Conservation (phyloP, 1,140 invertebrate species). For the Eumaeus atala region DNA sequence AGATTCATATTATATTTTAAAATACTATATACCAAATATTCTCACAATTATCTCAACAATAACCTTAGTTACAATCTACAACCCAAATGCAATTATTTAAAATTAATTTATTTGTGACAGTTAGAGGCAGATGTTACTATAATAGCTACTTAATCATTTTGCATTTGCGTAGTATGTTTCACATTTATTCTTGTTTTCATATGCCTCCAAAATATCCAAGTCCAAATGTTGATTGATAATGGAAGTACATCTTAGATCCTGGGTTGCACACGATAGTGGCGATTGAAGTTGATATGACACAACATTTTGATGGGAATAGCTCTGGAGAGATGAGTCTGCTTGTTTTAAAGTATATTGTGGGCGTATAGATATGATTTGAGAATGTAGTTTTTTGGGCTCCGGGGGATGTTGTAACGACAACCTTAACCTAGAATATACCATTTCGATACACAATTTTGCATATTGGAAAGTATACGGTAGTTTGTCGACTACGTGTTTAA, state of each 20-base stretch:
- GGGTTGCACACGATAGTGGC: conserved; percentile 29
- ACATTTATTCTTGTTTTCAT: conserved; percentile 41
- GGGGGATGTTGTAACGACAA: conserved; percentile 22
- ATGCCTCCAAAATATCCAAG: conserved; percentile 30
- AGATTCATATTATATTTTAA: too few species aligned
- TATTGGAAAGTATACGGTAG: conserved; percentile 46
- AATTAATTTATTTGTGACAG: too few species aligned
- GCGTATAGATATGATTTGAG: conserved; percentile 26
- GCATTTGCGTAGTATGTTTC: conserved; percentile 37
- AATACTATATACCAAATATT: too few species aligned
- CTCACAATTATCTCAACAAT: too few species aligned
- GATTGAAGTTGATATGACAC: conserved; percentile 31
- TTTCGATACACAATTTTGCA: conserved; percentile 31
- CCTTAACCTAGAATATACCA: conserved; percentile 31
- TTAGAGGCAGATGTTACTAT: too few species aligned
- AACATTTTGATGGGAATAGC: conserved; percentile 27
- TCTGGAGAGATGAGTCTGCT: background rate
- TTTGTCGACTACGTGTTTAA: conserved; percentile 31
- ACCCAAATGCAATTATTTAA: too few species aligned
- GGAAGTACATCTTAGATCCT: conserved; percentile 38
- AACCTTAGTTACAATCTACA: too few species aligned
- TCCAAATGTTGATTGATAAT: conserved; percentile 44
- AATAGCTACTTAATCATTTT: too few species aligned
- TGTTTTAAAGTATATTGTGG: conserved; percentile 16
- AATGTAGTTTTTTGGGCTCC: conserved; percentile 26